These are phyloP conservation scores for Anagrus nilaparvatae DNA, from an alignment of 1,140 invertebrate species.

Conservation along the genomic window DNA sequence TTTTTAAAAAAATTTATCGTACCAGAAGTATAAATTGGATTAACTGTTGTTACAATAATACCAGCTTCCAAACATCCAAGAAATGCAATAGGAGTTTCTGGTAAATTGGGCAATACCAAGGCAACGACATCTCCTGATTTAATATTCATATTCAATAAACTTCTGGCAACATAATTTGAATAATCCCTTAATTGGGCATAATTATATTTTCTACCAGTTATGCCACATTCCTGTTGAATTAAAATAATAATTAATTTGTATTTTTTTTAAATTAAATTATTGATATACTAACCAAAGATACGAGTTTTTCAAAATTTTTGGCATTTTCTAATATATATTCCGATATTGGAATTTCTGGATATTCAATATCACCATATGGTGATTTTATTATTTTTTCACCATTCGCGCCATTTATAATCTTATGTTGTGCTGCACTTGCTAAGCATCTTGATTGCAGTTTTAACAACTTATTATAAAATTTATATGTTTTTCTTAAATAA, in stretches of 20 bases:
- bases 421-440: conserved; percentile 16
- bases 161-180: conserved; percentile 55
- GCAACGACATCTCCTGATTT: conserved; percentile 59
- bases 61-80: conserved; percentile 61
- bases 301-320: too few species aligned
- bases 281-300: too few species aligned
- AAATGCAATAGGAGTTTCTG: conserved; percentile 59
- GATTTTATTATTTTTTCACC: conserved; percentile 32
- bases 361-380: conserved; percentile 39
- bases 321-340: conserved; percentile 56
- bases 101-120: conserved; percentile 64
- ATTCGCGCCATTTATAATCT: conserved; percentile 25
- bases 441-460: conserved; percentile 12
- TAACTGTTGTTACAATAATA: conserved; percentile 62
- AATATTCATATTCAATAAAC: conserved; percentile 54
- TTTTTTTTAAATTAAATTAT: too few species aligned
- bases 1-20: too few species aligned
- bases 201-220: conserved; percentile 61
- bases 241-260: too few species aligned
- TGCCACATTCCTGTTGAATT: conserved; percentile 51
- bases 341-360: conserved; percentile 46
- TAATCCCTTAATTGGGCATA: conserved; percentile 54
- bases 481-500: too few species aligned
- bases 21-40: conserved; percentile 74
- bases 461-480: too few species aligned